Base-by-base conservation (phyloP, 2,888 invertebrate genomes). In the Pycnomerus fuliginosus region DNA sequence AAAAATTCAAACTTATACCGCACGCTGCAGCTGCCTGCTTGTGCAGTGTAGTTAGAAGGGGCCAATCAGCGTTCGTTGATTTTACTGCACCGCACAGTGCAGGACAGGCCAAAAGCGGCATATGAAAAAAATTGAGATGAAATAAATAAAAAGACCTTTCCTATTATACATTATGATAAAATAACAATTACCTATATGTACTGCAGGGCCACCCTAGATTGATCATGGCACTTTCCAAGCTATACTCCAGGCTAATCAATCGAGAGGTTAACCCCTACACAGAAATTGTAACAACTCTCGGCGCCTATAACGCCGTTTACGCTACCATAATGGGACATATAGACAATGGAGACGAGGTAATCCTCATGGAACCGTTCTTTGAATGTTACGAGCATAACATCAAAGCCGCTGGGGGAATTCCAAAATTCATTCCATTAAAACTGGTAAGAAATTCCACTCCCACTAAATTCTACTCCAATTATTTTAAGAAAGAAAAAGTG, bases 321-420 rank as follows among this genome's bases (percentile, higher is more conserved):
- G 84, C 86, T 31, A 74, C 90, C 7, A 85, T 97, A 48, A 36
- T 72, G 73, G 90, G 94, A 3, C 88, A 94, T 63, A 83, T 97
- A 4, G 88, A 90, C 58, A 79, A 79, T 1, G 94, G 87, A 1
- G 89, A 90, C 67, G 90, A 95, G 75, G 94, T 93, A 40, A 94
- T 98, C 47, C 90, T 99, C 15, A 94, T 99, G 52, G 98, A 99
- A 69, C 99, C 99, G 0, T 98, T 87, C 74, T 99, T 95, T 68
- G 98, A 99, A 72, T 98, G 97, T 67, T 99, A 99, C 65, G 90
- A 89, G 55, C 93, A 94, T 1, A 95, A 98, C 90, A 87, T 96
- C n/a, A 80, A 77, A 54, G 82, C 84, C 58, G 93, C 94, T 1
- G 91, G 93, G 1, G 99, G 96, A 1, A 75, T 80, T 12, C 86